Evolutionary conservation across 2,113 vertebrate species (phyloP), one percentile per base, ranked within the genome.

Genomic region (Pavo muticus): DNA sequence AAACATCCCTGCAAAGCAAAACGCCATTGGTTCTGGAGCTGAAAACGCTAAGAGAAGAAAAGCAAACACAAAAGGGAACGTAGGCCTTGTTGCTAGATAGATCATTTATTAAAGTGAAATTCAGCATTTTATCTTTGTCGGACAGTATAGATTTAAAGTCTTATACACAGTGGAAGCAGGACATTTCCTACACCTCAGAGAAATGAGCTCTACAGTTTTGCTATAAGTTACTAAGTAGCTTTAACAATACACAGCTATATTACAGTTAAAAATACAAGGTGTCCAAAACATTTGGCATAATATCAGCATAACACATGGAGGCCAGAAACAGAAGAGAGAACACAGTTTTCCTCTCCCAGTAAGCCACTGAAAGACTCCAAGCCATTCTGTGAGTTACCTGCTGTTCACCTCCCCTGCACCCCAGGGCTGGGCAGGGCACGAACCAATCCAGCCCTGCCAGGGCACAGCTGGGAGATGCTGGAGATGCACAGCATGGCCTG

Each of bases 221-320:
- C 96, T 97, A 92, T 95, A 97, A 97, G 88, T 97, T 96, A 97
- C 97, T 88, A 96, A 94, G 89, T 88, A 56, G 94, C 96, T 97
- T 98, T 95, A 97, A 97, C 97, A 97, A 97, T 97, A 97, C 97
- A 97, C 95, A 97, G 93, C 97, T 98, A 97, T 96, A 89, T 96
- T 97, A 98, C 96, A 97, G 97, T 97, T 97, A 97, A 97, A 97
- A 97, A 97, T 97, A 97, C 97, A 98, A 95, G 94, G 96, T 94
- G 97, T 97, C 93, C 96, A 97, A 97, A 97, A 87, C 91, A 95
- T 97, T 97, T 98, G 97, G 96, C 97, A 97, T 97, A 96, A 97
- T 94, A 96, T 96, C 95, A 95, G 93, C 94, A 97, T 96, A 97
- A 96, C 79, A 93, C 93, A 96, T 97, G 94, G 97, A 97, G 96